Conservation (phyloP, 2,113 vertebrate genomes). For the Rhinoderma darwinii region DNA sequence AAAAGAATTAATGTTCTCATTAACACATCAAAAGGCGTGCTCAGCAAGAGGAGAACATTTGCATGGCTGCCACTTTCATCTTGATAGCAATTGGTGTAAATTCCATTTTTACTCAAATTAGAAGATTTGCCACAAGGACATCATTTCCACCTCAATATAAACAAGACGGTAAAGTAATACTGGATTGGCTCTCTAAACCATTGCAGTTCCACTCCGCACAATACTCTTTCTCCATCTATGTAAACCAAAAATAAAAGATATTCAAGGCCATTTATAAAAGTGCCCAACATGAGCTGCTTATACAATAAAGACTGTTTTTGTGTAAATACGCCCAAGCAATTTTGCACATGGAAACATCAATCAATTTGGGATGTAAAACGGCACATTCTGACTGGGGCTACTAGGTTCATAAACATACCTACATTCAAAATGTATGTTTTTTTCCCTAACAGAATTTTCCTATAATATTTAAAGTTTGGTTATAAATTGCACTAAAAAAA, state of each 20-base stretch:
- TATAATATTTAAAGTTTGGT: no score
- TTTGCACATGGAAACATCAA: neutral
- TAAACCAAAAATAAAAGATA: neutral
- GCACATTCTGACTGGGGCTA: no score
- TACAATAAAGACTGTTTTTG: neutral
- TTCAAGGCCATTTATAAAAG: neutral
- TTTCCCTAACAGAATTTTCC: no score
- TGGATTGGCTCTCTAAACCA: constrained; percentile 32
- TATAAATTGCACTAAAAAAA: no score
- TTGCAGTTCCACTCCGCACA: neutral
- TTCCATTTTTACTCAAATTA: constrained; percentile 89
- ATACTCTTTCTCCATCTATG: neutral
- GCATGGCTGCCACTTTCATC: constrained; percentile 88
- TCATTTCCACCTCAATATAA: constrained; percentile 81
- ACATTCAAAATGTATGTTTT: no score
- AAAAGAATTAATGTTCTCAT: constrained; percentile 79
- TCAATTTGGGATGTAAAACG: no score
- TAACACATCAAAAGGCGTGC: constrained; percentile 92
- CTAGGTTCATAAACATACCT: no score
- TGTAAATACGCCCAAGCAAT: neutral
- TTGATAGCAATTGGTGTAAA: constrained; percentile 85
- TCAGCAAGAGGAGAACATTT: constrained; percentile 78
- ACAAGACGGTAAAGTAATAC: constrained; percentile 63
- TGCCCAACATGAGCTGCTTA: neutral
- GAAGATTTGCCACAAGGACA: constrained; percentile 82